Evolutionary conservation across 1,140 invertebrate species (phyloP), one percentile per base, ranked within the genome.

Genomic region (Agrilus planipennis): DNA sequence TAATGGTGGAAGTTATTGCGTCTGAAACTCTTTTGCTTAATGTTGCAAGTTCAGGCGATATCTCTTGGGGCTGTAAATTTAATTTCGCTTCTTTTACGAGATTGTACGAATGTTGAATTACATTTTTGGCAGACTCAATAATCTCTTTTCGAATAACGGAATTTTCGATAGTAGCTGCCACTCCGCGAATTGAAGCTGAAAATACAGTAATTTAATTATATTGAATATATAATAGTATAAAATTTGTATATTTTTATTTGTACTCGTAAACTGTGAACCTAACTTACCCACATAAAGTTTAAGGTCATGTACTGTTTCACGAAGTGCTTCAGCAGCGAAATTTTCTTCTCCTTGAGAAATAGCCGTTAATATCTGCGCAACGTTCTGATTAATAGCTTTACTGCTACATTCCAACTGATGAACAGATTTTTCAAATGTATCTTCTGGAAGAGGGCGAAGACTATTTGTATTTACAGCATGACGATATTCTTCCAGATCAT

Each of bases 381-480:
- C 35, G 39, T 46, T 58, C 78, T 80, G 73, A 34, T 70, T 72
- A 0, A 79, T 73, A 14, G 67, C 66, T 46, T 81, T 79, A 10
- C 78, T 54, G 63, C 79, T 71, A 7, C 72, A 68, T 14, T 77
- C 79, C 28, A 95, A 62, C 45, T 79, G 75, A n/a, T 75, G 62
- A 2, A 78, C 76, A 0, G 81, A 79, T 36, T 73, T 74, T 60
- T 93, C 89, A 18, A 75, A 68, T 4, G 81, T 88, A 62, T 94
- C 89, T 27, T 84, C 88, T 1, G 91, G 90, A 23, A 95, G 59
- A 1, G 90, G 87, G 46, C 74, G 69, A 12, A 96, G 63, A 25
- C 76, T 71, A 2, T 78, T 76, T 0, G 70, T 70, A 4, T 78
- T 63, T 0, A 85, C 81, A 0, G 85, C 81, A 44, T 74, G 70